phyloP scores from a whole-genome alignment of 2,888 invertebrate genomes.

The Harpalus rubripes region DNA sequence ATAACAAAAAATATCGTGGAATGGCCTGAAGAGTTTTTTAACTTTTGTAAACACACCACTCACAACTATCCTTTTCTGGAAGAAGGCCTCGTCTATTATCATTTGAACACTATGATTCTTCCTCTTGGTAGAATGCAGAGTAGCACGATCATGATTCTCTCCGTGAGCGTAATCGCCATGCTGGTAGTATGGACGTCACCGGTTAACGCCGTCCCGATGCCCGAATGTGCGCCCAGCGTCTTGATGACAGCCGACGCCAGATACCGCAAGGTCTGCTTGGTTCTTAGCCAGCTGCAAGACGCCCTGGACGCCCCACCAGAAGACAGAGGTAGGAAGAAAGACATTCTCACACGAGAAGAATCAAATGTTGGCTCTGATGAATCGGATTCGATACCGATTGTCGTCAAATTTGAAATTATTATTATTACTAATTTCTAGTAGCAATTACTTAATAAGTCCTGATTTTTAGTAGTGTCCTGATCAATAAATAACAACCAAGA shows the following conservation, averaged over 20 bases:
- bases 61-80: too few relatives aligned
- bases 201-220: constrained; percentile 60
- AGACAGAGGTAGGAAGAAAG: constrained; percentile 45
- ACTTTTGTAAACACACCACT: too few relatives aligned
- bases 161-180: constrained; percentile 68
- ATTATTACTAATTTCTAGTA: too few relatives aligned
- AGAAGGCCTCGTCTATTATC: too few relatives aligned
- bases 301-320: constrained; percentile 48
- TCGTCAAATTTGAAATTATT: too few relatives aligned
- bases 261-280: constrained; percentile 71
- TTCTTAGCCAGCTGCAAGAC: constrained; percentile 69
- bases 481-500: too few relatives aligned
- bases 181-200: constrained; percentile 68
- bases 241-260: constrained; percentile 70
- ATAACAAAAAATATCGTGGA: too few relatives aligned
- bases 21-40: too few relatives aligned
- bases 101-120: not conserved
- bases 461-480: too few relatives aligned
- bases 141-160: constrained; percentile 68
- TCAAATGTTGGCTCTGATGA: too few relatives aligned
- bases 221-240: constrained; percentile 70
- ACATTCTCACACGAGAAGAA: not conserved
- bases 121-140: constrained; percentile 70
- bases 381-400: too few relatives aligned
- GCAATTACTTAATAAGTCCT: too few relatives aligned